A percentile compares a stretch with the other conserved stretches of the same genome.
phyloP scores from a whole-genome alignment of 2,113 vertebrate species.

The Eidolon helvum region DNA sequence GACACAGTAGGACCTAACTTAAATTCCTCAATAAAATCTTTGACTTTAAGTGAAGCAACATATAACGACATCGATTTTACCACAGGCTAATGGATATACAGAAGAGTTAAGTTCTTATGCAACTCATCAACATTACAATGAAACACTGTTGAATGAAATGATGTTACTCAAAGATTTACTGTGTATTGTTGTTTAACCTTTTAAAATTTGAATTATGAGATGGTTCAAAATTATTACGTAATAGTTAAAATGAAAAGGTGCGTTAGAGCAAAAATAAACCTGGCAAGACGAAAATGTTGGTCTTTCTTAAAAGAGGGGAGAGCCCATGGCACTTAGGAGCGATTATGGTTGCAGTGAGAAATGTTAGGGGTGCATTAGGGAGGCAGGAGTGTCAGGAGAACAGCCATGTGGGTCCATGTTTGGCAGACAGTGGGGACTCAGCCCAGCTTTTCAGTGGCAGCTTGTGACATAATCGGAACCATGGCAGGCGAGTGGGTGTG shows the following conservation, averaged over 20 bases:
- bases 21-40: not conserved
- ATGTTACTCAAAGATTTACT: not conserved
- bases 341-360: accelerated
- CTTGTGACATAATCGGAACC: not conserved
- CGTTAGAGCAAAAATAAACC: not conserved
- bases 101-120: not conserved
- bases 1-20: not conserved
- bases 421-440: not conserved
- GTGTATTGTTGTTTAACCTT: not conserved
- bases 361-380: accelerated
- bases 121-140: too few relatives aligned
- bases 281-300: not conserved
- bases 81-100: not conserved
- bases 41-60: not conserved
- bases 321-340: not conserved
- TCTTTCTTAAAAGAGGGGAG: not conserved
- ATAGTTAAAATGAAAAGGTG: not conserved
- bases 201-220: not conserved
- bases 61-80: not conserved
- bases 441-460: not conserved
- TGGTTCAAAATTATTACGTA: not conserved
- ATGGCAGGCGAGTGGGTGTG: not conserved
- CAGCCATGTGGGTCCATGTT: not conserved
- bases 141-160: not conserved
- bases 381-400: accelerated